Base-by-base conservation (phyloP, 2,113 vertebrate species). In the Cavia aperea region DNA sequence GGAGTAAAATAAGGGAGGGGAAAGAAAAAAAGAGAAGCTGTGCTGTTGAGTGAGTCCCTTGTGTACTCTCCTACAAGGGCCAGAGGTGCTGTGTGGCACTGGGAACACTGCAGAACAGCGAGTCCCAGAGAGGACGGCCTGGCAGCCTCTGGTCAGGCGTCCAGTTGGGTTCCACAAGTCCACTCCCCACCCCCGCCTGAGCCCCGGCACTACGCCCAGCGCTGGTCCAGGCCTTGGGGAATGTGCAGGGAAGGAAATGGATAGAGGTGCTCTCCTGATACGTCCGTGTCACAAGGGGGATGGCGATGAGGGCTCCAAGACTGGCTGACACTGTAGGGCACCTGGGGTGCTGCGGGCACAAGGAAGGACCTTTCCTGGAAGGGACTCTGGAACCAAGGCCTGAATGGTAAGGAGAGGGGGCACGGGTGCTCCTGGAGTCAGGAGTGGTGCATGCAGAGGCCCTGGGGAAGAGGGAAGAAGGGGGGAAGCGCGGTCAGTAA, bases 31-130 rank as follows among this genome's bases (percentile, higher is more conserved):
- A 51, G 2, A 66, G 62, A 79, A 88, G 46, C 36, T 1, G 0
- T 36, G 43, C 84, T 68, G 16, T 56, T 23, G 56, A 72, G 14
- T 1, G 0, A 46, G 43, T 78, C 73, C 60, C 88, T 73, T 78
- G 86, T n/a, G 60, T 26, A 11, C 31, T 60, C 33, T 19, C 29
- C 62, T 23, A 54, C 6, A 3, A n/a, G 65, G 51, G 66, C 29
- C 5, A n/a, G 46, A n/a, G 54, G 43, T 7, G 4, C 39, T 23
- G 0, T 46, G 63, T 2, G 16, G 43, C 7, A 12, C 16, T 0
- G 1, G 16, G 46, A 39, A 23, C 3, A 0, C 43, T 46, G 3
- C 31, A 36, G n/a, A 83, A 39, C 1, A 8, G 31, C 0, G 5
- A 73, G 58, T 56, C 81, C 36, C 60, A 4, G 56, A 63, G 79